Conservation (phyloP, 2,797 vertebrate genomes). For the Bufotes viridis region DNA sequence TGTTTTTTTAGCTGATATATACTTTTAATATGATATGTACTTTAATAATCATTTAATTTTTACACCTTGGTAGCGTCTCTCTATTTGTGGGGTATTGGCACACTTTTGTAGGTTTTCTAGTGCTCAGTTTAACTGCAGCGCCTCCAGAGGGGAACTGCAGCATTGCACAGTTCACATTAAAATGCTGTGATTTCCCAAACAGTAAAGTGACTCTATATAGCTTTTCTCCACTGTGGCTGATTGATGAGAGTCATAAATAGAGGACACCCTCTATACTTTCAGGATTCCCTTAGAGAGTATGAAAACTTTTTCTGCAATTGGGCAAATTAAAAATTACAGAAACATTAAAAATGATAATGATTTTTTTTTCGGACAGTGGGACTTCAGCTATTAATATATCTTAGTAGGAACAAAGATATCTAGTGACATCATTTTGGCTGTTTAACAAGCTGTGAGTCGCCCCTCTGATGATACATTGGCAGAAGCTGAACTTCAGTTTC, state of each 20-base stretch:
- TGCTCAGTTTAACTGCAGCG: too few species aligned
- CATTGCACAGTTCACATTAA: not conserved
- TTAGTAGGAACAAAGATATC: not conserved
- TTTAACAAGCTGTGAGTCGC: not conserved
- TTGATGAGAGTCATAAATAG: not conserved
- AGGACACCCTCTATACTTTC: not conserved
- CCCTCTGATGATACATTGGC: not conserved
- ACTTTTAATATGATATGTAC: too few species aligned
- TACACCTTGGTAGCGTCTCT: too few species aligned
- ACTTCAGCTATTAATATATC: conserved; percentile 1
- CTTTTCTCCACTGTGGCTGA: not conserved
- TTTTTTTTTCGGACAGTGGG: not conserved
- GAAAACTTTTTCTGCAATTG: not conserved
- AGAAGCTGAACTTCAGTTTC: not conserved
- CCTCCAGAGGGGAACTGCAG: not conserved
- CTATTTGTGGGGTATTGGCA: too few species aligned
- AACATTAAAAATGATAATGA: not conserved
- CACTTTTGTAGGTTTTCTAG: too few species aligned
- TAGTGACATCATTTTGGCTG: too few species aligned
- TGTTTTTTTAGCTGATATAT: too few species aligned
- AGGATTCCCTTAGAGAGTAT: not conserved
- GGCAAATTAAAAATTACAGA: not conserved
- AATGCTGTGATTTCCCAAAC: not conserved
- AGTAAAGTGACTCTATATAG: not conserved
- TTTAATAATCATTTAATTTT: too few species aligned